Evolutionary conservation across 2,113 vertebrate genomes (phyloP), one percentile per base, ranked within the genome.

Genomic region (Lepus timidus): DNA sequence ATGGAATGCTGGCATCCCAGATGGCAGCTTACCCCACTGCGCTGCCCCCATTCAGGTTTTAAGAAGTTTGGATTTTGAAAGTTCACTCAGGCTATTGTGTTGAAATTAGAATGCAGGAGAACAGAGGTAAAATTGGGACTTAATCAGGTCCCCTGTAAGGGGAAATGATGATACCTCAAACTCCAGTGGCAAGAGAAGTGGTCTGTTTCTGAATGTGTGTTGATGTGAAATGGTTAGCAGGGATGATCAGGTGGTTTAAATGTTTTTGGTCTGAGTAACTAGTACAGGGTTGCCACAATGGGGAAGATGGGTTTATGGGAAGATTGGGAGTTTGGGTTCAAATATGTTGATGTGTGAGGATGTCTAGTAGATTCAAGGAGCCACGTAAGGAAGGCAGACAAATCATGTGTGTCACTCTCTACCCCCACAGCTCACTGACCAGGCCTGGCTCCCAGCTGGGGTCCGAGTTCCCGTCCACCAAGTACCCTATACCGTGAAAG

Each of bases 381-480:
- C 70, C 29, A 1, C 52, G 27, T 70, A 36, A 65, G 31, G 31
- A 75, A 90, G 25, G 5, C 39, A 33, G 0, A 67, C 55, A 67
- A 44, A 74, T 83, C 14, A 36, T 2, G 9, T 33, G 10, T 91
- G 14, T 93, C 27, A 52, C 55, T 93, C 1, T 95, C 25, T 91
- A 0, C 20, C 13, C 67, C 29, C 75, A 61, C 95, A 99, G 99
- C 96, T 99, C 39, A 98, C 95, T 0, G 98, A 99, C 93, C 98
- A 99, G 96, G 96, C 98, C 0, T 99, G 99, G 99, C 98, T 99
- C 55, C 98, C 98, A 0, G 85, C 92, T 36, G 97, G 73, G 0
- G 98, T 99, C 81, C 99, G 98, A 95, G 98, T 99, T 3, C 99
- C 99, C 0, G 98, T 99, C 90, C 98, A 99, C 90, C 98, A 99